Percentiles rank a stretch among this genome's conserved stretches.
Evolutionary conservation across 92 coral and sea anemone genomes (phyloP).

Genomic region (Diadumene lineata): DNA sequence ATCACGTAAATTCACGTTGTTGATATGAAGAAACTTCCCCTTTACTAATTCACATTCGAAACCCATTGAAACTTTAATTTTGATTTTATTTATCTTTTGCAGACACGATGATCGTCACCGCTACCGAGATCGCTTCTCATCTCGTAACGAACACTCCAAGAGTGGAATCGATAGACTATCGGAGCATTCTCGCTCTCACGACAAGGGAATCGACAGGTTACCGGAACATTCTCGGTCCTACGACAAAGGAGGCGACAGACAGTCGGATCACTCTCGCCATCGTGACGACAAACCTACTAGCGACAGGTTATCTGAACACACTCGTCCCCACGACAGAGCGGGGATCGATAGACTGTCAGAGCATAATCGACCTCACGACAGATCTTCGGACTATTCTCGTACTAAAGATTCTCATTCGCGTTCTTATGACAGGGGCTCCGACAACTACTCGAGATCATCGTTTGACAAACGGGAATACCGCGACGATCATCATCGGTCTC

Average conservation of each 20-base stretch:
- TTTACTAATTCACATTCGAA: too few species aligned
- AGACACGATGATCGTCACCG: slow-evolving; percentile 61
- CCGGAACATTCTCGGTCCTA: slow-evolving; percentile 24
- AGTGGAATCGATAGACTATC: slow-evolving; percentile 44
- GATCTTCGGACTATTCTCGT: slow-evolving; percentile 68
- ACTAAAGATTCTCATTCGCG: slow-evolving; percentile 67
- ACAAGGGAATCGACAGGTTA: slow-evolving; percentile 20
- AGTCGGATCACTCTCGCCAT: slow-evolving; percentile 63
- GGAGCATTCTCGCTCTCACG: slow-evolving; percentile 72
- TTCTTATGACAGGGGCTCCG: slow-evolving; percentile 55
- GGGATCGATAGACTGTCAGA: slow-evolving; percentile 57
- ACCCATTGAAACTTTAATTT: not conserved
- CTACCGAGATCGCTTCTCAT: slow-evolving; percentile 52
- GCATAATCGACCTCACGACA: slow-evolving; percentile 69
- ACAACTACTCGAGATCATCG: slow-evolving; percentile 67
- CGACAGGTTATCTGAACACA: not conserved
- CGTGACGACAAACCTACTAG: slow-evolving; percentile 55
- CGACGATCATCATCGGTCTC: slow-evolving; percentile 74
- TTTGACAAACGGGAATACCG: slow-evolving; percentile 61
- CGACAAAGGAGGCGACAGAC: slow-evolving; percentile 50
- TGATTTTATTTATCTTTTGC: not conserved
- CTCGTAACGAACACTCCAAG: slow-evolving; percentile 55
- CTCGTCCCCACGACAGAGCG: slow-evolving; percentile 42
- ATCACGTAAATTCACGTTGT: too few species aligned
- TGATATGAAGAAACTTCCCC: too few species aligned